phyloP scores from a whole-genome alignment of 2,797 vertebrate species.

The Synaphobranchus kaupii region DNA sequence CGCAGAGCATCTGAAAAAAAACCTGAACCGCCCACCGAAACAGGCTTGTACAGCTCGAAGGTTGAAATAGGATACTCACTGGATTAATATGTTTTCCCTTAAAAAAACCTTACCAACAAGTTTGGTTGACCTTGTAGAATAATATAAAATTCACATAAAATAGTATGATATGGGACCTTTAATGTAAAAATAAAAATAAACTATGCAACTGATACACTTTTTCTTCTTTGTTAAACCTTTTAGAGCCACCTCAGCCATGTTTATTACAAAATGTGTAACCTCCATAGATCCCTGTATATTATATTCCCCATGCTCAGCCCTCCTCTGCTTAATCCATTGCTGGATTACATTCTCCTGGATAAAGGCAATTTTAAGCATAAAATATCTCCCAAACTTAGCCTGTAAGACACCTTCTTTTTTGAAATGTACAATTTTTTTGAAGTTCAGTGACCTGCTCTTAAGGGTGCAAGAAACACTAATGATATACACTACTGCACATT shows the following conservation, averaged over 20 bases:
- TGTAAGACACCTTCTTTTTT: background rate
- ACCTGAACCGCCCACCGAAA: too few relatives aligned
- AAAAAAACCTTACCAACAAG: too few relatives aligned
- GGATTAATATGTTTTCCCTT: too few relatives aligned
- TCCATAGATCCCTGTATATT: background rate
- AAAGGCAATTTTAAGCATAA: background rate
- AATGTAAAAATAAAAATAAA: too few relatives aligned
- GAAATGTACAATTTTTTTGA: background rate
- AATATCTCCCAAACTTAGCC: background rate
- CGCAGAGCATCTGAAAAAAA: too few relatives aligned
- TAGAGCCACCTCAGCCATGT: background rate
- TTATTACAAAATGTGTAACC: background rate
- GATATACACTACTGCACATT: background rate
- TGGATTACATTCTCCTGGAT: background rate
- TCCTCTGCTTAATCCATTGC: background rate
- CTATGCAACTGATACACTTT: too few relatives aligned
- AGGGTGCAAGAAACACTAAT: conserved; percentile 8
- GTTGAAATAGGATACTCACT: too few relatives aligned
- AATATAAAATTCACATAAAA: too few relatives aligned
- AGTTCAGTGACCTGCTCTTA: background rate
- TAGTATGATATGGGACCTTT: too few relatives aligned
- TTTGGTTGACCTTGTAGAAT: too few relatives aligned
- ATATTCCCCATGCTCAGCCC: background rate
- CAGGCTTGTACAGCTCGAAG: too few relatives aligned
- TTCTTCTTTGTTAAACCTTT: too few relatives aligned